Conservation (phyloP, 2,113 vertebrate genomes). For the Labrus mixtus region DNA sequence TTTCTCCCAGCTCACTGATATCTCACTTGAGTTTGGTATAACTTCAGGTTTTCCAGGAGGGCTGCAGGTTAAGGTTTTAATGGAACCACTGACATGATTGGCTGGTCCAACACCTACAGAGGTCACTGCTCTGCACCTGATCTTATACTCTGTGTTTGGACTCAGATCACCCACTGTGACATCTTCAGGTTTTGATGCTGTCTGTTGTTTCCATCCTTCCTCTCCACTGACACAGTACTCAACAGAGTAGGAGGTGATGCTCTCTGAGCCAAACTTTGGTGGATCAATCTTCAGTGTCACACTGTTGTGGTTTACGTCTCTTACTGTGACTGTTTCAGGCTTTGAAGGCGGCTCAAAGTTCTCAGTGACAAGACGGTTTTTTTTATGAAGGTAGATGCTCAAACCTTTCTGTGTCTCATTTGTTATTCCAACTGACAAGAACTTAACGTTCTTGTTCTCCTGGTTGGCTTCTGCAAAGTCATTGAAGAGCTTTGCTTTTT, state of each 20-base stretch:
- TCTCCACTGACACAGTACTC: slow-evolving; percentile 49
- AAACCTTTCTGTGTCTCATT: slow-evolving; percentile 2
- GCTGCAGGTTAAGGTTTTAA: slow-evolving; percentile 28
- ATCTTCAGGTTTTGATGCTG: slow-evolving; percentile 5
- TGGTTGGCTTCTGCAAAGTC: slow-evolving; percentile 62
- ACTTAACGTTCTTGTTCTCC: slow-evolving; percentile 8
- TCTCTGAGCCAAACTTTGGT: slow-evolving; percentile 41
- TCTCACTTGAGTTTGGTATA: not conserved
- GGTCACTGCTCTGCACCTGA: slow-evolving; percentile 62
- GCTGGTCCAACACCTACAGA: slow-evolving; percentile 48
- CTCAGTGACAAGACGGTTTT: not conserved
- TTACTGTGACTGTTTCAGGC: slow-evolving; percentile 28
- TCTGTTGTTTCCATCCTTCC: slow-evolving; percentile 42
- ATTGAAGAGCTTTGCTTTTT: slow-evolving; percentile 41
- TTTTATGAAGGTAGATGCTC: slow-evolving; percentile 47
- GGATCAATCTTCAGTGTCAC: slow-evolving; percentile 54
- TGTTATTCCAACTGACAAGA: slow-evolving; percentile 33
- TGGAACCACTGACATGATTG: slow-evolving; percentile 1
- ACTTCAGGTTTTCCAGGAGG: slow-evolving; percentile 22
- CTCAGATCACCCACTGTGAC: slow-evolving; percentile 48
- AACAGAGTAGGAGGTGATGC: slow-evolving; percentile 49
- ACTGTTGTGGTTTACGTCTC: slow-evolving; percentile 38
- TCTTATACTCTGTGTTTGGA: slow-evolving; percentile 40
- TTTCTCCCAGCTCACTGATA: slow-evolving; percentile 13
- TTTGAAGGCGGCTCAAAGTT: slow-evolving; percentile 60